phyloP scores from a whole-genome alignment of 2,888 invertebrate species.

The Dolichomitus sp. region DNA sequence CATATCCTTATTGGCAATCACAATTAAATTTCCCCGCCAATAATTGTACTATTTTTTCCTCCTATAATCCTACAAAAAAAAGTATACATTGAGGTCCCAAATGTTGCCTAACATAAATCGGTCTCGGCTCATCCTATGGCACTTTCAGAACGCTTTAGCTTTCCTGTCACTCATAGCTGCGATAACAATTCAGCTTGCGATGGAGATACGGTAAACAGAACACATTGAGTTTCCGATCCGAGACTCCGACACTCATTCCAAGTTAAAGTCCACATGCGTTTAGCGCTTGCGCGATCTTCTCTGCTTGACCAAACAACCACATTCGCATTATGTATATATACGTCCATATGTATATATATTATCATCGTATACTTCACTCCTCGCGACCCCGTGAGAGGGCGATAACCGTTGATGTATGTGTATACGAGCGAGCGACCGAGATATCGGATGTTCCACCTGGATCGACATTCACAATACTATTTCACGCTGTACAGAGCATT shows the following conservation, averaged over 20 bases:
- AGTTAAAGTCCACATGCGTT: conserved; percentile 26
- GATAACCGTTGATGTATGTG: conserved; percentile 45
- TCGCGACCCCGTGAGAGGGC: conserved; percentile 1
- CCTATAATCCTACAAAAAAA: not conserved
- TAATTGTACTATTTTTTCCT: not conserved
- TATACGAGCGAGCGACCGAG: conserved; percentile 40
- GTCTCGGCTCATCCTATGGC: not conserved
- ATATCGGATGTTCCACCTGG: conserved; percentile 64
- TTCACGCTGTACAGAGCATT: conserved; percentile 52
- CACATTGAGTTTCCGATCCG: not conserved
- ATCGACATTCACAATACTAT: conserved; percentile 64
- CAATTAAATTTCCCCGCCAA: not conserved
- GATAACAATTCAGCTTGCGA: conserved; percentile 12
- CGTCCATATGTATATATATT: not conserved
- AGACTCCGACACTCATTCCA: conserved; percentile 7
- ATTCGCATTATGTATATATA: too few relatives aligned
- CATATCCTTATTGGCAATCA: not conserved
- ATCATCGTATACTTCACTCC: conserved; percentile 3
- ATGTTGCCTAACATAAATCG: not conserved
- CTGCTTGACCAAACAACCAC: conserved; percentile 22
- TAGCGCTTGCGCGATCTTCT: conserved; percentile 34
- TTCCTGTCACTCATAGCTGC: not conserved
- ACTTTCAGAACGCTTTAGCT: not conserved
- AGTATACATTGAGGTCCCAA: not conserved
- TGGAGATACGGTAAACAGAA: conserved; percentile 10